Evolutionary conservation across 2,797 vertebrate genomes (phyloP).

Genomic region (Varecia variegata): DNA sequence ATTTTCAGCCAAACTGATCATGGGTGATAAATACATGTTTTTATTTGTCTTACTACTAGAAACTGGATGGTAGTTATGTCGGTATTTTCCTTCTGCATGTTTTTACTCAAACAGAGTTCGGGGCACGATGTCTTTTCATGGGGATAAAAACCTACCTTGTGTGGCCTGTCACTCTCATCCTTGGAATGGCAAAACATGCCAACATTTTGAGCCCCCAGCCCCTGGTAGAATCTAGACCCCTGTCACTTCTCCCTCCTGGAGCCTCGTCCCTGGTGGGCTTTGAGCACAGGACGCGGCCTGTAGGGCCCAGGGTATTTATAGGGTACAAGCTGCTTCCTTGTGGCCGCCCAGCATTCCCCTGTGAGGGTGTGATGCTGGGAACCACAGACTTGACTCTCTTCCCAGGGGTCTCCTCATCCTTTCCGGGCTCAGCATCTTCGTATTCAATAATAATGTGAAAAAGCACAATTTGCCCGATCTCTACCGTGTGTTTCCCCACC

Average conservation of each 20-base stretch:
- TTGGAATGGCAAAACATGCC: neutral
- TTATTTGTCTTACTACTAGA: neutral
- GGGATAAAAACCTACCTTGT: neutral
- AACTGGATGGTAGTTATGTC: neutral
- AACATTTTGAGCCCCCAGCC: neutral
- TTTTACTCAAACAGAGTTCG: neutral
- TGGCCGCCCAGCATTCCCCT: neutral
- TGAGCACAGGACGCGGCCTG: neutral
- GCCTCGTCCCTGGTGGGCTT: neutral
- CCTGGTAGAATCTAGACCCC: neutral
- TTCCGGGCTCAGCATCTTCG: neutral
- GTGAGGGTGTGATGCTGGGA: slow-evolving; percentile 53
- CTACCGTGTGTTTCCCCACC: neutral
- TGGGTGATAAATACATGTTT: neutral
- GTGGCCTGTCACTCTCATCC: neutral
- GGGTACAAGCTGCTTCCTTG: neutral
- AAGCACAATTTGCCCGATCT: slow-evolving; percentile 56
- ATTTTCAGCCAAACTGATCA: neutral
- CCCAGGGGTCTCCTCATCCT: neutral
- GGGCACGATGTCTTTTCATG: neutral
- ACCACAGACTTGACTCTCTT: slow-evolving; percentile 26
- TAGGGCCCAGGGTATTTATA: neutral
- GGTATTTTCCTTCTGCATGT: neutral
- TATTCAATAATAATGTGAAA: slow-evolving; percentile 60
- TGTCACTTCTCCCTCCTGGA: neutral